These are phyloP conservation scores for Crocuta crocuta DNA, from an alignment of 2,113 vertebrate genomes.

Conservation along the genomic window DNA sequence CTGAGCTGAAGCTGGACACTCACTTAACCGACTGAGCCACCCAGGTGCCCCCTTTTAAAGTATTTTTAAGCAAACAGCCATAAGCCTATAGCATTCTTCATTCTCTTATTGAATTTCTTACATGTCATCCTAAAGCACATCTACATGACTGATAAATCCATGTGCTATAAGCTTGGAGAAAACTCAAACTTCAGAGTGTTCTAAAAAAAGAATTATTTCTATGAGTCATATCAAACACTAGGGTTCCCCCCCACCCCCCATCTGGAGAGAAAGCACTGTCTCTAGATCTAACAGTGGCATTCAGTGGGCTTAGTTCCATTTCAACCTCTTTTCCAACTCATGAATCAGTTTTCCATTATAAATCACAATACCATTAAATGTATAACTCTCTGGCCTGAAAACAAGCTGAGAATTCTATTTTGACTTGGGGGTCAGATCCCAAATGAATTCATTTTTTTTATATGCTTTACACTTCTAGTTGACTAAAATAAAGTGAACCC, in stretches of 20 bases:
- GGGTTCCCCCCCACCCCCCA: background rate
- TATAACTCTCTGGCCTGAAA: background rate
- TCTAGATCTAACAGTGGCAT: constrained; percentile 18
- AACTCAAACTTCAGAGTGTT: background rate
- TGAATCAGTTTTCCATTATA: constrained; percentile 3
- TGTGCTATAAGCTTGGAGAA: background rate
- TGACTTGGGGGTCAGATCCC: background rate
- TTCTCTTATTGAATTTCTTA: constrained; percentile 22
- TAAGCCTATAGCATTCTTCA: background rate
- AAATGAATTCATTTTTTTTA: background rate
- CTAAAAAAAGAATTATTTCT: constrained; percentile 21
- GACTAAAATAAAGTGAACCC: background rate
- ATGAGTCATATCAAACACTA: background rate
- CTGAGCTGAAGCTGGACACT: too few relatives aligned
- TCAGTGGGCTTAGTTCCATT: background rate
- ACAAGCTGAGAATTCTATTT: background rate
- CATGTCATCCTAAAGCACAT: background rate
- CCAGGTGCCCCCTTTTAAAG: background rate
- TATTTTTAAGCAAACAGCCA: background rate
- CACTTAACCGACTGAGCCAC: too few relatives aligned
- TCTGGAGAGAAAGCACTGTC: background rate
- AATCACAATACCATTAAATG: background rate
- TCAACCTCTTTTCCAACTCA: background rate
- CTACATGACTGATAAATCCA: constrained; percentile 13
- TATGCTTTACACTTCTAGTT: constrained; percentile 26